A percentile compares a stretch with the other conserved stretches of the same genome.
Conservation (phyloP, 2,113 vertebrate species). For the Cynocephalus volans region DNA sequence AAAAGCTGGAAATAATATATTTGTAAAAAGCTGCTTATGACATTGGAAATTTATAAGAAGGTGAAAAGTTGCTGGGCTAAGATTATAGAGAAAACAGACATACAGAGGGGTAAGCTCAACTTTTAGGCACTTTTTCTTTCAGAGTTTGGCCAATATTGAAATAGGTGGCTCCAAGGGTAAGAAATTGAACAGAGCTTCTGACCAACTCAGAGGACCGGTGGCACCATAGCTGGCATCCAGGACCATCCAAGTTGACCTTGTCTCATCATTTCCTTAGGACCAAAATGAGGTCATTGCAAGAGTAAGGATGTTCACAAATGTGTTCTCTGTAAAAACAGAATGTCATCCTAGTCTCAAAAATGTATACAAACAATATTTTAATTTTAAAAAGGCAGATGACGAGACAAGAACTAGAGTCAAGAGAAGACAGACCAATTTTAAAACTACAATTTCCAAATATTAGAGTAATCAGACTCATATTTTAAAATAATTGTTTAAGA, state of each 20-base stretch:
- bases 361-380: neutral
- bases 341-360: neutral
- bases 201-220: rapidly evolving
- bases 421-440: neutral
- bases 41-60: neutral
- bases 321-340: neutral
- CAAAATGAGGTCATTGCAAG: too few species aligned
- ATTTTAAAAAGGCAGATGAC: too few species aligned
- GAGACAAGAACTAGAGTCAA: neutral
- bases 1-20: neutral
- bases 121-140: neutral
- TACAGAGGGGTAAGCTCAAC: neutral
- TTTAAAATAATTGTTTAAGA: conserved; percentile 46
- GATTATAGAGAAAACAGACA: neutral
- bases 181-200: too few species aligned
- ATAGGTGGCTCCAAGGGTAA: neutral
- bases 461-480: conserved; percentile 52
- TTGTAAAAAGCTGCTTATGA: neutral
- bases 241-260: neutral
- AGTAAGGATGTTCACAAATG: neutral
- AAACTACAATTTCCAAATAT: neutral
- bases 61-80: neutral
- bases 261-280: neutral
- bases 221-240: rapidly evolving
- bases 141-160: neutral